Conservation (phyloP, 2,888 invertebrate genomes). For the Drosophila nr. perissopoda region DNA sequence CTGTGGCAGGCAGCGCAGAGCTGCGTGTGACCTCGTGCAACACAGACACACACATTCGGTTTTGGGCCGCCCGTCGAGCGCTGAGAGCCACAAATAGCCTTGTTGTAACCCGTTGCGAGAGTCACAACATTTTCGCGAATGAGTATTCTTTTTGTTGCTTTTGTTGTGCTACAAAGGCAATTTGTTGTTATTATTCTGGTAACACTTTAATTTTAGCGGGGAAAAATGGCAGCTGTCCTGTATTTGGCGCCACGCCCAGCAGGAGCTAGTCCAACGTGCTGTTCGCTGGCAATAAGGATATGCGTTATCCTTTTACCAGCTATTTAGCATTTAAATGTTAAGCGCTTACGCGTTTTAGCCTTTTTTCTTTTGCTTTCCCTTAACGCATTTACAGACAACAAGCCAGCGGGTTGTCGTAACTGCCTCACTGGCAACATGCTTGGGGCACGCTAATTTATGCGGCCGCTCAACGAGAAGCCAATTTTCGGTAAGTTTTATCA, state of each 20-base stretch:
- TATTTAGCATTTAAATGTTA: conserved; percentile 80
- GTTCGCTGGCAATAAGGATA: conserved; percentile 71
- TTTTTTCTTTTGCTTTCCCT: conserved; percentile 8
- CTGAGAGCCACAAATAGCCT: conserved; percentile 49
- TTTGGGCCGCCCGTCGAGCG: conserved; percentile 50
- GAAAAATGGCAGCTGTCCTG: conserved; percentile 33
- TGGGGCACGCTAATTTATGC: conserved; percentile 46
- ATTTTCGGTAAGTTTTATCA: conserved; percentile 61
- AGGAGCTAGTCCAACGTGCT: conserved; percentile 50
- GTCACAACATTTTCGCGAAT: conserved; percentile 64
- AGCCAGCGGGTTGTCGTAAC: conserved; percentile 39
- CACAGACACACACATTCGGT: conserved; percentile 13
- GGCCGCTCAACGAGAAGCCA: conserved; percentile 60
- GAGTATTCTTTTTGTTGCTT: conserved; percentile 24
- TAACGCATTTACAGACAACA: conserved; percentile 11
- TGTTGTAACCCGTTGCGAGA: conserved; percentile 68
- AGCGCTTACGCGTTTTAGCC: conserved; percentile 60
- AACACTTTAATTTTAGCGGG: conserved; percentile 71
- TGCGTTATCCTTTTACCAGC: conserved; percentile 80
- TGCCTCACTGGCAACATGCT: conserved; percentile 5
- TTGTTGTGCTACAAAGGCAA: conserved; percentile 47
- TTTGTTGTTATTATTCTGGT: conserved; percentile 80
- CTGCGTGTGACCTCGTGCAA: conserved; percentile 54
- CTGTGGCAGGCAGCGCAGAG: conserved; percentile 40
- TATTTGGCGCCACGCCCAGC: conserved; percentile 43